Conservation (phyloP, 2,888 invertebrate species). For the Fabriciana adippe region DNA sequence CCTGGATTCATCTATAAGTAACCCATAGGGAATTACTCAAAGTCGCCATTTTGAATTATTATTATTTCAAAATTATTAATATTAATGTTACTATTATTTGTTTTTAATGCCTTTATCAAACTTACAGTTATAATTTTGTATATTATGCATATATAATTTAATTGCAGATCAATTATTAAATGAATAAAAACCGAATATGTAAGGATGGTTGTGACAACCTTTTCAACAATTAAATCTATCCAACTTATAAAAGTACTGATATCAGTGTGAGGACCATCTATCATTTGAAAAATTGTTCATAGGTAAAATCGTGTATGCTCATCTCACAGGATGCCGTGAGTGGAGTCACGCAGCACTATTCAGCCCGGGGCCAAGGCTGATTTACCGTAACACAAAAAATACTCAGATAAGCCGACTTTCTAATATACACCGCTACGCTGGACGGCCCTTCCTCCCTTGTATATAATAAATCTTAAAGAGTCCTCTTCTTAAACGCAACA, state of each 20-base stretch:
- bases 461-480: constrained; percentile 80
- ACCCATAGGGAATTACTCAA: no score
- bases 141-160: not conserved
- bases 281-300: constrained; percentile 25
- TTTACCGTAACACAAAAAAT: constrained; percentile 79
- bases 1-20: no score
- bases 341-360: constrained; percentile 35
- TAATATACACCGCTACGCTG: constrained; percentile 72
- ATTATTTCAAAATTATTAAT: no score
- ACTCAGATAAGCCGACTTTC: constrained; percentile 78
- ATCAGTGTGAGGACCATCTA: not conserved
- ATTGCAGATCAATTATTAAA: no score
- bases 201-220: not conserved
- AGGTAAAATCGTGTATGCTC: constrained; percentile 28
- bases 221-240: not conserved
- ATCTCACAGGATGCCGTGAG: constrained; percentile 33
- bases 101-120: not conserved
- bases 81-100: no score
- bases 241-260: not conserved
- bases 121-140: no score
- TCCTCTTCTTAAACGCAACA: constrained; percentile 61
- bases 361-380: constrained; percentile 55
- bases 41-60: no score
- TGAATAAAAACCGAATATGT: no score
- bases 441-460: constrained; percentile 71